Conservation (phyloP, 2,113 vertebrate genomes). For the Coracopsis vasa region DNA sequence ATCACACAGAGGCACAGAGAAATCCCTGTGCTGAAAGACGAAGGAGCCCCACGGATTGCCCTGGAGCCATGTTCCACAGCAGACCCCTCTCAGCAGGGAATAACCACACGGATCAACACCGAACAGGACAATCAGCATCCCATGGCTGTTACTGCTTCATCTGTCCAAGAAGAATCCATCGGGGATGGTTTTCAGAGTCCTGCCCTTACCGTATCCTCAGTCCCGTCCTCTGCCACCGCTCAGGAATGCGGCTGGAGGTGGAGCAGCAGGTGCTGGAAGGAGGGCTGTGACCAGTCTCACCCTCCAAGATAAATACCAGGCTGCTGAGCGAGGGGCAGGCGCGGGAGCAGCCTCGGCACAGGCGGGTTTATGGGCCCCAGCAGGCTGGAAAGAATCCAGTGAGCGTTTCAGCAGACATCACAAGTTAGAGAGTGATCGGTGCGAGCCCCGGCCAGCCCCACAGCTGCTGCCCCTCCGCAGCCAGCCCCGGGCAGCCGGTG, state of each 20-base stretch:
- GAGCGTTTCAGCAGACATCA: slow-evolving; percentile 64
- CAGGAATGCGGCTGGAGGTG: slow-evolving; percentile 29
- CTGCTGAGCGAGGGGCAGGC: neutral
- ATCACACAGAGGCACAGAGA: neutral
- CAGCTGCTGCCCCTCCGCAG: slow-evolving; percentile 34
- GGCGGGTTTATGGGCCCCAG: slow-evolving; percentile 58
- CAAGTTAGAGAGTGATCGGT: slow-evolving; percentile 57
- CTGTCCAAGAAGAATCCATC: neutral
- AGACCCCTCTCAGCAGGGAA: fast-evolving
- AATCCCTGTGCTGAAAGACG: neutral
- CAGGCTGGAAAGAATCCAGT: slow-evolving; percentile 49
- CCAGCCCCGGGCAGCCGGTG: neutral
- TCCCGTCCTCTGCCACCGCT: neutral
- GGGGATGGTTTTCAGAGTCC: neutral
- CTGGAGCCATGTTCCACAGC: fast-evolving
- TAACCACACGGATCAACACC: fast-evolving
- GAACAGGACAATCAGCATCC: neutral
- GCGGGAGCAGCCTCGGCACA: slow-evolving; percentile 28
- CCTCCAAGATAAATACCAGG: slow-evolving; percentile 71
- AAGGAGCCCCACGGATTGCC: neutral
- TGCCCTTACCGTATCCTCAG: neutral
- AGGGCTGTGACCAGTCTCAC: neutral
- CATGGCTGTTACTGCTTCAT: neutral
- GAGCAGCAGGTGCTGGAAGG: slow-evolving; percentile 61
- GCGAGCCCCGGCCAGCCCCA: neutral